phyloP scores from a whole-genome alignment of 2,888 invertebrate species.

The Neocrepidodera transversa region DNA sequence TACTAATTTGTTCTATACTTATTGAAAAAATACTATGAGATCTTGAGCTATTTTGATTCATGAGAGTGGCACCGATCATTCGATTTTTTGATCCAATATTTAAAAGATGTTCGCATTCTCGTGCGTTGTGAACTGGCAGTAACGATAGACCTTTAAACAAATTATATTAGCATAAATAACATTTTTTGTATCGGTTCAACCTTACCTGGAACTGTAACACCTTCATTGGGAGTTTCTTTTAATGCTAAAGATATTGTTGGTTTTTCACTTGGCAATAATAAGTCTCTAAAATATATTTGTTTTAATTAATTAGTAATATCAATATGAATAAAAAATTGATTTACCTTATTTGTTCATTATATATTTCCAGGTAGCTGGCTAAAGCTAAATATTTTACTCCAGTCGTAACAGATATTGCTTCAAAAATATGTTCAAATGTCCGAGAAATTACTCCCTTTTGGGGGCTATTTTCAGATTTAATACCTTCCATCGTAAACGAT shows the following conservation, averaged over 20 bases:
- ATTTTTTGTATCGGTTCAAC: no score
- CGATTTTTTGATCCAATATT: constrained; percentile 80
- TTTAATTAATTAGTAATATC: neutral
- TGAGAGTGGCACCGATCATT: constrained; percentile 83
- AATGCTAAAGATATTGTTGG: constrained; percentile 54
- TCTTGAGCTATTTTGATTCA: constrained; percentile 87
- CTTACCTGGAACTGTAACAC: constrained; percentile 62
- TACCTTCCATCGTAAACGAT: constrained; percentile 88
- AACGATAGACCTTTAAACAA: constrained; percentile 75
- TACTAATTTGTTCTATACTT: constrained; percentile 79
- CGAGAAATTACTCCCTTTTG: constrained; percentile 75
- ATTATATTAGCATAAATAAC: no score
- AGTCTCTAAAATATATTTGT: constrained; percentile 51
- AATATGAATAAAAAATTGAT: neutral
- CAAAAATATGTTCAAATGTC: constrained; percentile 89
- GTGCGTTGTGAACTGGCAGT: constrained; percentile 79
- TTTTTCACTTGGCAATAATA: constrained; percentile 54
- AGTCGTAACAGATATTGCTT: constrained; percentile 78
- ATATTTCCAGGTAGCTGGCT: constrained; percentile 84
- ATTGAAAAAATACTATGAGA: constrained; percentile 90
- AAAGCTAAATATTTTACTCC: constrained; percentile 76
- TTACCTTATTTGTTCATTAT: constrained; percentile 77
- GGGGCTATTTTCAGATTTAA: constrained; percentile 52
- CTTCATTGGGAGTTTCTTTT: constrained; percentile 64
- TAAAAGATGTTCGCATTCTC: constrained; percentile 79